Base-by-base conservation (phyloP, 1,140 invertebrate genomes). In the Megathymus violae region DNA sequence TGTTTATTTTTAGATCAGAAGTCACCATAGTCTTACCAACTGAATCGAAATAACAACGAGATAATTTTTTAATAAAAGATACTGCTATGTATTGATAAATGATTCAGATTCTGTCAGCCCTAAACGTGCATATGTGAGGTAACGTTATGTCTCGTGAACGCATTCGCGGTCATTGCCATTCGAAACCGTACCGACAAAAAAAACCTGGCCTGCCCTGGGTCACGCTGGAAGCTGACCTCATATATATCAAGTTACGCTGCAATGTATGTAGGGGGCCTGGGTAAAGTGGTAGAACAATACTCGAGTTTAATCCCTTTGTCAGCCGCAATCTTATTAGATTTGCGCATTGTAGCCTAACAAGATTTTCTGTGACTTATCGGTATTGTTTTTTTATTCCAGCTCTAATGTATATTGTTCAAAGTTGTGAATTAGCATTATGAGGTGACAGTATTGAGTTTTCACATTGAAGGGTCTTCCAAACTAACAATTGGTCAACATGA, bases 101-200 rank as follows among this genome's bases (percentile, higher is more conserved):
- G 22, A 25, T 25, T 31, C 27, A 31, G 19, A 31, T 27, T 44
- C 1, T 44, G 14, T 1, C 40, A 56, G 22, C 52, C 40, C 52
- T 56, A 34, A 31, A 7, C 52, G 9, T 31, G 27, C 27, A 31
- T 14, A 54, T 43, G 36, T 46, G 52, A 62, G 36, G 64, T 75
- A 67, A 72, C 64, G 60, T 52, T 66, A 69, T 43, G 52, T 56
- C 52, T 56, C 15, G 22, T 25, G 40, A 54, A 22, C 54, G 36
- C 34, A 46, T 56, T 64, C 59, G 52, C 65, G 78, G 78, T 81
- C 78, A 75, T 65, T 81, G 76, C 69, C 76, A 76, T 74, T 80
- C 67, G 58, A 71, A 71, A 72, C 66, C 56, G 65, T 71, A 65
- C 50, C 66, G 60, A 66, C 71, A 71, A 71, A 43, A 16, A 38